Evolutionary conservation across 2,113 vertebrate genomes (phyloP), one percentile per base, ranked within the genome.

Genomic region (Fulica atra): DNA sequence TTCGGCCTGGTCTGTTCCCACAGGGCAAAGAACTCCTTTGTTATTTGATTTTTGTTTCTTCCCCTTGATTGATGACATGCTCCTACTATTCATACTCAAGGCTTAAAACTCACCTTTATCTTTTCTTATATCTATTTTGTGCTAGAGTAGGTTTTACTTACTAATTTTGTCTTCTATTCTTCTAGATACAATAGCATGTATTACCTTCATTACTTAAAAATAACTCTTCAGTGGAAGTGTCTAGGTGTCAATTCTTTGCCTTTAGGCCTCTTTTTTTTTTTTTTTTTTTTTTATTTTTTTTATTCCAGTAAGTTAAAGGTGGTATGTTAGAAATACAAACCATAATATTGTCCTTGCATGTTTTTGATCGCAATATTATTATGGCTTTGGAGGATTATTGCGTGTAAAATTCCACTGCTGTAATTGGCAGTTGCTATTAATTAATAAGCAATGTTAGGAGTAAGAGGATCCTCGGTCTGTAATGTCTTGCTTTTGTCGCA

Each of bases 161-260:
- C 40, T 91, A 80, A 76, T 88, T 93, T 88, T 82, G 61, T 54
- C 85, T 93, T 73, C 70, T 90, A 24, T 93, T 92, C 72, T 76
- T 85, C 71, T 56, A 23, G 16, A 10, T 42, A 71, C 15, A 85
- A 92, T 50, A 59, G 50, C 25, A 1, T 46, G 2, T 63, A 31
- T 78, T 89, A 80, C 56, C 46, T 51, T 77, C 21, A 12, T 78
- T 74, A 72, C 71, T 81, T 89, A 59, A 81, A 73, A 86, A 51
- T 74, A 86, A 38, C 73, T 81, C 42, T 63, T 70, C 33, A 31
- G 23, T 68, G 65, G 33, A 73, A 88, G 11, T 48, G 35, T 65
- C 4, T 26, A 53, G 25, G 64, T 57, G 28, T 38, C 12, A 28
- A 46, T 90, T 63, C 69, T 89, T 73, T 78, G 10, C 56, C 70